These are phyloP conservation scores for Arnoldichthys spilopterus DNA, from an alignment of 2,797 vertebrate genomes.

Conservation along the genomic window DNA sequence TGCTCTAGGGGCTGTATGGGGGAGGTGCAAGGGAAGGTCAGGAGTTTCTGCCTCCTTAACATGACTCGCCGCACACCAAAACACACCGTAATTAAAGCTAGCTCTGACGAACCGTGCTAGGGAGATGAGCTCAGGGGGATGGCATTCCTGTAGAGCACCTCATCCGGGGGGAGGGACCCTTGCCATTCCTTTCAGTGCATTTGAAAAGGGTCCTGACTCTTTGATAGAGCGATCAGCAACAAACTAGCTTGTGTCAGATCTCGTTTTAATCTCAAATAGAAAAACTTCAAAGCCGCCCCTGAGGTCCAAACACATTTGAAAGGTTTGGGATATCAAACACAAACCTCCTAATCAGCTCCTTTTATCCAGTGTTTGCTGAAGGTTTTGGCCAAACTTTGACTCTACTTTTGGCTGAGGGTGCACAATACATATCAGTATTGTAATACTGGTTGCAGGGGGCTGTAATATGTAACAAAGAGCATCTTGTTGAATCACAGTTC, in stretches of 20 bases:
- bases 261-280: constrained; percentile 42
- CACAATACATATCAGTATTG: neutral
- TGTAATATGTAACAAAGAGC: too few relatives aligned
- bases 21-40: constrained; percentile 55
- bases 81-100: constrained; percentile 53
- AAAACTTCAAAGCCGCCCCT: constrained; percentile 34
- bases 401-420: neutral
- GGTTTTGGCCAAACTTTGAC: neutral
- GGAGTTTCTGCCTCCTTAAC: constrained; percentile 33
- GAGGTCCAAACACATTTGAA: constrained; percentile 31
- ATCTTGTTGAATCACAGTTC: too few relatives aligned
- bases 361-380: neutral
- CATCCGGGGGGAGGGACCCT: constrained; percentile 1
- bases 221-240: constrained; percentile 40
- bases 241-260: neutral
- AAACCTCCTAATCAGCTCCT: neutral
- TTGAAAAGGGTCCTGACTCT: constrained; percentile 24
- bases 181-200: constrained; percentile 6
- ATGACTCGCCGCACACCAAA: constrained; percentile 44
- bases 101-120: constrained; percentile 22
- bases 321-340: constrained; percentile 21
- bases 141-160: constrained; percentile 19
- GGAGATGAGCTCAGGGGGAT: constrained; percentile 17
- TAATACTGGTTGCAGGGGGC: too few relatives aligned
- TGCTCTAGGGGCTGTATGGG: constrained; percentile 12